Evolutionary conservation across 2,888 invertebrate genomes (phyloP), one percentile per base, ranked within the genome.

Genomic region (Macrosiphum euphorbiae): DNA sequence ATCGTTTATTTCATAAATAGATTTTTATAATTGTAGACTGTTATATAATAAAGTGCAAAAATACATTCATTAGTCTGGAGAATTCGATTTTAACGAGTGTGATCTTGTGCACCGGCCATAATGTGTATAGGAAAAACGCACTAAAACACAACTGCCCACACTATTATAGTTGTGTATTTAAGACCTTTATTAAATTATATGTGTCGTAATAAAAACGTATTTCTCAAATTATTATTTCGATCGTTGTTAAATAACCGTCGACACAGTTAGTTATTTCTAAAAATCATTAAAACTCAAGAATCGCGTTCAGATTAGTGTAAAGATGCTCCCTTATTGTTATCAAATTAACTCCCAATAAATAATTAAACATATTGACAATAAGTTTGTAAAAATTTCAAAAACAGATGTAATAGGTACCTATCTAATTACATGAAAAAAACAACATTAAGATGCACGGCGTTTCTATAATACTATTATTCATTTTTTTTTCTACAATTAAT

Each of bases 101-200:
- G 35, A 88, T 88, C 11, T 88, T 4, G 55, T 88, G 35, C 26
- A 55, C 35, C 86, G 16, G 0, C 28, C 28, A 85, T 44, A 10
- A 11, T 85, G 28, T 47, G 8, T 8, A 50, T n/a, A 8, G n/a
- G 47, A 86, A 28, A 44, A 41, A 47, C 86, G 47, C 86, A 86
- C 47, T 47, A 86, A 86, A 41, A 78, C 47, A 52, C 52, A 35
- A 26, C 88, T 55, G 35, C 88, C 88, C 88, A 55, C 55, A 55
- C 41, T 2, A 35, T 41, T 88, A 24, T 85, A 35, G 3, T 52
- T n/a, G 50, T 88, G 88, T 13, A 24, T 88, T 88, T 50, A 50
- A 87, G 87, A 87, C 8, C 44, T 47, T 86, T 86, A 86, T 86
- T 50, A n/a, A 47, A 88, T 88, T 35, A 88, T 20, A 52, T 50